phyloP scores from a whole-genome alignment of 2,797 vertebrate genomes.

The Thunnus albacares region DNA sequence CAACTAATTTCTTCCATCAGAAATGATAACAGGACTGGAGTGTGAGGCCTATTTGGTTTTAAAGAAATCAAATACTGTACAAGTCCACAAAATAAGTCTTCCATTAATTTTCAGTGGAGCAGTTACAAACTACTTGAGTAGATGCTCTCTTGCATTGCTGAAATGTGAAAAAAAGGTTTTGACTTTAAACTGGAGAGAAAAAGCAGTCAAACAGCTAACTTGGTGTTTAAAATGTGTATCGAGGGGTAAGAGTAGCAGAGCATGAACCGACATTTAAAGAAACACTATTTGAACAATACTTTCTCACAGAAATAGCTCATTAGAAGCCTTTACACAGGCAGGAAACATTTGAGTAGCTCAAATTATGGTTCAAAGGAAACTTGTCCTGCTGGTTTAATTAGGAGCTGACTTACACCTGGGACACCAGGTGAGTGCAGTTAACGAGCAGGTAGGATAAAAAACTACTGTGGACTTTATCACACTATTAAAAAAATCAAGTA shows the following conservation, averaged over 20 bases:
- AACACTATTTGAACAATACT: conserved; percentile 32
- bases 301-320: conserved; percentile 29
- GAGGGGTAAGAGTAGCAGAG: conserved; percentile 12
- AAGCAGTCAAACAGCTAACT: conserved; percentile 19
- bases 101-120: conserved; percentile 5
- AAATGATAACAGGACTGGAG: not conserved
- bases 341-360: conserved; percentile 28
- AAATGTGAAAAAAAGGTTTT: not conserved
- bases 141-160: not conserved
- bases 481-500: conserved; percentile 1
- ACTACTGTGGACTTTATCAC: not conserved
- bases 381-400: conserved; percentile 45
- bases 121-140: conserved; percentile 1
- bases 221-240: conserved; percentile 6
- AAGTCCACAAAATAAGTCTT: not conserved
- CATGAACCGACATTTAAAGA: conserved; percentile 18
- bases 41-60: not conserved
- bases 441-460: conserved; percentile 18
- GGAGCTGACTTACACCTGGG: not conserved
- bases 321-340: conserved; percentile 29
- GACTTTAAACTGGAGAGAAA: conserved; percentile 3
- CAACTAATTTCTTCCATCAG: conserved; percentile 1
- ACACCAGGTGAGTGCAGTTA: conserved; percentile 26
- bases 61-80: not conserved
- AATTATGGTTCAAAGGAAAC: conserved; percentile 14